These are phyloP conservation scores for Oligia fasciuncula DNA, from an alignment of 2,888 invertebrate genomes.

Conservation along the genomic window DNA sequence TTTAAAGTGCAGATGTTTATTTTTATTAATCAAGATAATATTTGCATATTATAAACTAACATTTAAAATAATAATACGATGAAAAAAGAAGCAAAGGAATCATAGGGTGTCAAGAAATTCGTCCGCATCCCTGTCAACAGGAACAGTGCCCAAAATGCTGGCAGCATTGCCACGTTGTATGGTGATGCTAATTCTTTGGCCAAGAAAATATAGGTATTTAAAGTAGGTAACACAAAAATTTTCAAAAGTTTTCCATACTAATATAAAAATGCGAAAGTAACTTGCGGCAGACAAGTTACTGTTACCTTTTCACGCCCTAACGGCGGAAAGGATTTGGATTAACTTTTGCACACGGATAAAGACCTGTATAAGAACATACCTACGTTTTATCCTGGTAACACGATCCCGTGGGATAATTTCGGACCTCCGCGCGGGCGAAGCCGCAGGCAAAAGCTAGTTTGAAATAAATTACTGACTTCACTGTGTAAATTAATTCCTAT, in stretches of 20 bases:
- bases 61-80: background rate
- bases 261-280: background rate
- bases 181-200: too few species aligned
- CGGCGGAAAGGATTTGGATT: background rate
- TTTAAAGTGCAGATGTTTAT: background rate
- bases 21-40: too few species aligned
- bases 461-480: background rate
- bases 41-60: too few species aligned
- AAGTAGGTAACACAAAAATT: background rate
- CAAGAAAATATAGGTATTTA: background rate
- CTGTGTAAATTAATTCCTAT: background rate
- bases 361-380: background rate
- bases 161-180: too few species aligned
- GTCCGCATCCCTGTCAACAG: background rate
- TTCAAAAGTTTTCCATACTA: background rate
- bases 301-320: background rate
- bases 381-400: background rate
- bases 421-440: background rate
- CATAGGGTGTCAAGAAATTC: too few species aligned
- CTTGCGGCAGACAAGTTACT: background rate
- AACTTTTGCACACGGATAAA: background rate
- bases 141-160: background rate
- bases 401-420: background rate
- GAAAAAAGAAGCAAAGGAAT: background rate
- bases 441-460: background rate